A percentile compares a stretch with the other conserved stretches of the same genome.
Evolutionary conservation across 2,113 vertebrate genomes (phyloP).

Genomic region (Anseranas semipalmata): DNA sequence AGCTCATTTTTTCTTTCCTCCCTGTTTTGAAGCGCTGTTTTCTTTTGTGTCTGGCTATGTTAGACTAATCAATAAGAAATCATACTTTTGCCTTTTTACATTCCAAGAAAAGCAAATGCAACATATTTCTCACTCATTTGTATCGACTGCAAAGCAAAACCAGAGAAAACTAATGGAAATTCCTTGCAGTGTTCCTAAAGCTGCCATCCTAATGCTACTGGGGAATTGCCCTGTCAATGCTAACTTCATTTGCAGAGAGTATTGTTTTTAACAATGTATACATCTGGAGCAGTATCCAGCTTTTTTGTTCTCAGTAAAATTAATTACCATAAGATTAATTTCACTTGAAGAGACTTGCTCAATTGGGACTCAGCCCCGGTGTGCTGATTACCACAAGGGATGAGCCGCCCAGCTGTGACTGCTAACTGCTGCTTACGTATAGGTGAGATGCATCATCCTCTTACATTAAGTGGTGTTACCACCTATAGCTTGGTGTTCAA

Average conservation of each 20-base stretch:
- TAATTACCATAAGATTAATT: not conserved
- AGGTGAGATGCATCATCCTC: not conserved
- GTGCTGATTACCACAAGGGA: not conserved
- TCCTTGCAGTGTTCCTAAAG: not conserved
- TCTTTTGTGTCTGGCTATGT: slow-evolving; percentile 42
- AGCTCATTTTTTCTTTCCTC: slow-evolving; percentile 50
- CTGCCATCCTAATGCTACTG: not conserved
- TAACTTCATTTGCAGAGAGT: not conserved
- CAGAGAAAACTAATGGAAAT: not conserved
- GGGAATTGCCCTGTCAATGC: not conserved
- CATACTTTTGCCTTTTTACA: slow-evolving; percentile 57
- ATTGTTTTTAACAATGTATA: not conserved
- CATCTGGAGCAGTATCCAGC: not conserved
- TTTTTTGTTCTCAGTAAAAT: not conserved
- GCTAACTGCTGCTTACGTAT: not conserved
- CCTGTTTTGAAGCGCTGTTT: slow-evolving; percentile 63
- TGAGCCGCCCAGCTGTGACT: not conserved
- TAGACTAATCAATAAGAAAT: slow-evolving; percentile 77
- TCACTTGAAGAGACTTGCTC: not conserved
- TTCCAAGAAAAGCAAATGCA: slow-evolving; percentile 61
- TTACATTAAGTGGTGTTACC: not conserved
- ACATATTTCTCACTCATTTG: slow-evolving; percentile 59
- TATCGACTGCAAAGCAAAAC: slow-evolving; percentile 63
- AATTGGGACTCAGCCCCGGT: not conserved
- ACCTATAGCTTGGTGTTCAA: not conserved